Evolutionary conservation across 2,113 vertebrate species (phyloP).

Genomic region (Odontophorus gujanensis): DNA sequence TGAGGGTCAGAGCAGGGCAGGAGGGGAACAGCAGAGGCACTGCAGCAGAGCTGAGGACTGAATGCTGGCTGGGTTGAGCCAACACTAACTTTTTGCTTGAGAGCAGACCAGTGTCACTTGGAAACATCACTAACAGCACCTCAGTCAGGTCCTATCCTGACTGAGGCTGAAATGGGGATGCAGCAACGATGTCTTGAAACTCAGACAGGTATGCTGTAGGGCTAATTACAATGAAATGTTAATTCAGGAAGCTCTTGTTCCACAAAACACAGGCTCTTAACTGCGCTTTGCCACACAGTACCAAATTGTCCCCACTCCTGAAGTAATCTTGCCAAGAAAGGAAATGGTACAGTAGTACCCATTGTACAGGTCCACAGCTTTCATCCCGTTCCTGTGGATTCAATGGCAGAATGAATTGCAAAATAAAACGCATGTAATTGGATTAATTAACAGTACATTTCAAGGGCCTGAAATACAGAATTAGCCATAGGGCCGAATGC

Average conservation of each 20-base stretch:
- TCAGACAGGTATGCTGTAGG: rapidly evolving
- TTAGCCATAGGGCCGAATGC: not conserved
- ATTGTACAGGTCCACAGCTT: not conserved
- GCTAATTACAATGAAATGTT: not conserved
- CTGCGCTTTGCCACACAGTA: not conserved
- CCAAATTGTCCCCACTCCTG: not conserved
- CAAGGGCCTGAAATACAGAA: constrained; percentile 11
- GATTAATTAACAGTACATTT: constrained; percentile 41
- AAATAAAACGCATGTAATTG: not conserved
- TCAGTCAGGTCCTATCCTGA: not conserved
- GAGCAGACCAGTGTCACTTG: not conserved
- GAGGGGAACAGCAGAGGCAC: not conserved
- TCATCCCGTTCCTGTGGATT: not conserved
- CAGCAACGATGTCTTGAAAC: not conserved
- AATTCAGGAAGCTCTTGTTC: not conserved
- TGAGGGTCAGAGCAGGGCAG: not conserved
- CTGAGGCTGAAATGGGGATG: not conserved
- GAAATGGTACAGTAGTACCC: not conserved
- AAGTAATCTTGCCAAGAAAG: not conserved
- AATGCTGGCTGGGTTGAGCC: not conserved
- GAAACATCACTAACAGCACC: no score
- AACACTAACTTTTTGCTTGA: not conserved
- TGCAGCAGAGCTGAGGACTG: not conserved
- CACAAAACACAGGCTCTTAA: not conserved
- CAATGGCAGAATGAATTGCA: not conserved